Evolutionary conservation across 2,113 vertebrate species (phyloP), one percentile per base, ranked within the genome.

Genomic region (Tachysurus vachellii): DNA sequence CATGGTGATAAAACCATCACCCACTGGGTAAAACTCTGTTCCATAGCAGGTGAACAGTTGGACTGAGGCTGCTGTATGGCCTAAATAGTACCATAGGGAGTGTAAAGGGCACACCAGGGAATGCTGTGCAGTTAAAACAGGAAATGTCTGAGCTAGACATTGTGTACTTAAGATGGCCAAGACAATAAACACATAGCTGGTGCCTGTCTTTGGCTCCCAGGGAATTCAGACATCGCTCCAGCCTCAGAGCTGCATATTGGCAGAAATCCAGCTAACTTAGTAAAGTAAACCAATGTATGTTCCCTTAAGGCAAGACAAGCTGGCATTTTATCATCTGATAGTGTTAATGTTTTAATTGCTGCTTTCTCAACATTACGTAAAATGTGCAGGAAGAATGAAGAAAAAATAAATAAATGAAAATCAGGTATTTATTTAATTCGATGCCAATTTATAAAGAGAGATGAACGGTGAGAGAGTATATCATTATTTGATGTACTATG

Each of bases 351-450:
- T 47, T 79, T n/a, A 28, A 76, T 76, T 85, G 56, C 5, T 85
- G 56, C 5, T 62, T 85, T 85, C n/a, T 76, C 12, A 50, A 50
- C 26, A 75, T 10, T 2, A 53, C 14, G 2, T 23, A 53, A 76
- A 75, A 23, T 36, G 26, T 7, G 44, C 23, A 76, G 23, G 14
- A n/a, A 26, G 23, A 13, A 79, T 54, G 10, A 42, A 11, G 13
- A 56, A 56, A 13, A 54, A 16, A 66, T 1, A 68, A 54, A 36
- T 8, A 66, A 8, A 57, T 0, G 3, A 36, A n/a, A 54, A 54
- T 47, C 4, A 56, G 56, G 50, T 83, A 71, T 50, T 76, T 62
- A 75, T 85, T 76, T 76, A 14, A 62, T 31, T 21, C 77, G 42
- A 42, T 77, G n/a, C 9, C 42, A 28, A 66, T 79, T 31, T 53